phyloP scores from a whole-genome alignment of 2,888 invertebrate species.

The Lingula anatina region DNA sequence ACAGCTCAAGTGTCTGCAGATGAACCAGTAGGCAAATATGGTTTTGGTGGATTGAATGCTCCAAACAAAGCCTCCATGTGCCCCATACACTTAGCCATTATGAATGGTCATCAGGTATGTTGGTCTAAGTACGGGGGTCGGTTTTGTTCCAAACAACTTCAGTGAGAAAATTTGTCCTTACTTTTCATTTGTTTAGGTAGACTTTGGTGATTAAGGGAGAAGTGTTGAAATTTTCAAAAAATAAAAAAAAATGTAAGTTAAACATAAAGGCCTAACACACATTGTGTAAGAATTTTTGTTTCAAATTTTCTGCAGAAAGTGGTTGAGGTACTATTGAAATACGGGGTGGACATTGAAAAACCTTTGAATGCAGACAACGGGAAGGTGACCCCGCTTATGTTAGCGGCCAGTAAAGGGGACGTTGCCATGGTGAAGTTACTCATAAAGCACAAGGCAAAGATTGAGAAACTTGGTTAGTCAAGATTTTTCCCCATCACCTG shows the following conservation, averaged over 20 bases:
- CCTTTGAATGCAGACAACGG: slow-evolving; percentile 47
- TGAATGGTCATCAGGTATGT: slow-evolving; percentile 48
- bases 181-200: too few relatives aligned
- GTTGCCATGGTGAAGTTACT: slow-evolving; percentile 52
- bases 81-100: slow-evolving; percentile 52
- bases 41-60: slow-evolving; percentile 48
- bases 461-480: slow-evolving; percentile 50
- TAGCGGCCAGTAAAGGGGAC: slow-evolving; percentile 52
- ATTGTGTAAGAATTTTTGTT: too few relatives aligned
- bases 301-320: slow-evolving; percentile 39
- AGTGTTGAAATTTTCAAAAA: too few relatives aligned
- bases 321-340: slow-evolving; percentile 44
- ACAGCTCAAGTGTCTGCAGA: slow-evolving; percentile 6
- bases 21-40: slow-evolving; percentile 33
- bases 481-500: too few relatives aligned
- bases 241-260: too few relatives aligned
- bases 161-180: too few relatives aligned
- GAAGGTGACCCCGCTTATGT: slow-evolving; percentile 54
- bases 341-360: slow-evolving; percentile 50
- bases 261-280: too few relatives aligned
- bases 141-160: too few relatives aligned
- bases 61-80: slow-evolving; percentile 46
- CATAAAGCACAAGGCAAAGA: slow-evolving; percentile 50
- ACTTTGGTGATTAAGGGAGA: too few relatives aligned
- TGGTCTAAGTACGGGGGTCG: too few relatives aligned